Base-by-base conservation (phyloP, 2,888 invertebrate genomes). In the Thecocarcelia acutangulata region DNA sequence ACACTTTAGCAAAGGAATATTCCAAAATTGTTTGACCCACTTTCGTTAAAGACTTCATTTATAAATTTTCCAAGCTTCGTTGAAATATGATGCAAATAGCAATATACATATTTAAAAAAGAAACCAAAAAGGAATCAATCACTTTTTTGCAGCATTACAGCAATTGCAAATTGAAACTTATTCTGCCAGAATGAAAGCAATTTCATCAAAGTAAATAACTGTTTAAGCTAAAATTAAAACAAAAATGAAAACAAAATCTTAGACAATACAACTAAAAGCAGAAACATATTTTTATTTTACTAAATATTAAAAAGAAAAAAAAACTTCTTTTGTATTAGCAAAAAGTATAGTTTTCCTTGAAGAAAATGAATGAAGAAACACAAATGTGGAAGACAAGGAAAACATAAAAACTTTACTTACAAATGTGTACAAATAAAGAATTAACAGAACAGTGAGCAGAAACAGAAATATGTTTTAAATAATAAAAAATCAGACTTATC, bases 161-260 rank as follows among this genome's bases (percentile, higher is more conserved):
- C 19, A 74, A 64, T 15, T 33, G 33, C 52, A 59, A 33, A 50
- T 40, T 28, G 0, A 52, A 75, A 68, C 44, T 58, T 19, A n/a
- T 58, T 48, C 28, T 33, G 19, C 3, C n/a, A 28, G 17, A 59
- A 59, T 12, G 17, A 59, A 63, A 61, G 17, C 61, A 69, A 46
- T 54, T 64, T 17, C 50, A 59, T 78, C 50, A 78, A 64, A 70
- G 50, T 50, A 78, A 64, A 72, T 70, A 58, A 21, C 44, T 66
- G 50, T 77, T n/a, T 37, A 40, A 24, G 58, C 17, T 50, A 5
- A 42, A 72, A 72, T 50, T 24, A 50, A 70, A 52, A 72, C 17
- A 5, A 28, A 40, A 75, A 17, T 19, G 44, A 40, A 21, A 33
- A 19, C 5, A 37, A 56, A 46, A 56, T 64, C 12, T 46, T 24